These are phyloP conservation scores for Dendrolimus kikuchii DNA, from an alignment of 1,140 invertebrate genomes.

Conservation along the genomic window DNA sequence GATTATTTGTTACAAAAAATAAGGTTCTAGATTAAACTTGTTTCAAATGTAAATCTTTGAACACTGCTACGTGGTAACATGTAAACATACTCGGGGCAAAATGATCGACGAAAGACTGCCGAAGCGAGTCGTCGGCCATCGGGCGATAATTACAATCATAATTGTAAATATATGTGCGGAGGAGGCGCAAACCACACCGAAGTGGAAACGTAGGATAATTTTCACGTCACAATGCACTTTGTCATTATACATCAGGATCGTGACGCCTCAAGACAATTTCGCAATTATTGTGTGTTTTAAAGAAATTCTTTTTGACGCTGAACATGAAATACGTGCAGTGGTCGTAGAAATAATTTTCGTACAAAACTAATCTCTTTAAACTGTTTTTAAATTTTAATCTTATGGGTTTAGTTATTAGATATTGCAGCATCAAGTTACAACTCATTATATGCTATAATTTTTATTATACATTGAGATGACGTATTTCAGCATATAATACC, in stretches of 20 bases:
- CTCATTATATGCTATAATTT: too few species aligned
- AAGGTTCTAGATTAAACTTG: background rate
- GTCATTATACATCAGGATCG: constrained; percentile 69
- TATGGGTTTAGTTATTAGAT: too few species aligned
- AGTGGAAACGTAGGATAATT: constrained; percentile 58
- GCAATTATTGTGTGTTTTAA: constrained; percentile 71
- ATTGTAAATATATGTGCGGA: constrained; percentile 13
- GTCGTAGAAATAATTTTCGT: constrained; percentile 6
- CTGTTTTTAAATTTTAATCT: too few species aligned
- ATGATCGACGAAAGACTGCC: constrained; percentile 5
- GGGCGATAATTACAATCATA: constrained; percentile 14
- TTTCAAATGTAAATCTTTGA: background rate
- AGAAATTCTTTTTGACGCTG: constrained; percentile 60
- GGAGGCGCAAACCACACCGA: constrained; percentile 9
- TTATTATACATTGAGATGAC: too few species aligned
- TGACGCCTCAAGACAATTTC: constrained; percentile 68
- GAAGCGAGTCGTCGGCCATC: constrained; percentile 5
- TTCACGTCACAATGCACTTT: constrained; percentile 68
- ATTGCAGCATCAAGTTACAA: too few species aligned
- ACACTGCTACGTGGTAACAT: too few species aligned
- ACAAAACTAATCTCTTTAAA: background rate
- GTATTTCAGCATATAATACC: too few species aligned
- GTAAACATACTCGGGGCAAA: background rate
- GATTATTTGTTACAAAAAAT: too few species aligned
- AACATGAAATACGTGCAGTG: constrained; percentile 37